Conservation (phyloP, 2,113 vertebrate species). For the Trichechus manatus region DNA sequence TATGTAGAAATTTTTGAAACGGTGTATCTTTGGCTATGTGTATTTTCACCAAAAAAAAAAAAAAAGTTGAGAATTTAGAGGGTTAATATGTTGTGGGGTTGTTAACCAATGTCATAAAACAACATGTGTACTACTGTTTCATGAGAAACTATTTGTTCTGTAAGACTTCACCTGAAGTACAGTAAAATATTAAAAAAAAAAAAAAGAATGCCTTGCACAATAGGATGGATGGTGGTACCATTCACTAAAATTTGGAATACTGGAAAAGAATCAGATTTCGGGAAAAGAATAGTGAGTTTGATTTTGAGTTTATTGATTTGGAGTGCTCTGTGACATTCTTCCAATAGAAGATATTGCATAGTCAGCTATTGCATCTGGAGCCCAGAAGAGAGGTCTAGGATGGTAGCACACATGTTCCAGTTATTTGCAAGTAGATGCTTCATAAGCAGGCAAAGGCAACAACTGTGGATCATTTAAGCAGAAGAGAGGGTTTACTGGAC, state of each 20-base stretch:
- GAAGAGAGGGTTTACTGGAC: not conserved
- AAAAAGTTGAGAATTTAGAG: no score
- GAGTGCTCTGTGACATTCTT: not conserved
- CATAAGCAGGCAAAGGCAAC: not conserved
- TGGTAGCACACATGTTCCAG: not conserved
- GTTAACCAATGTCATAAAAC: no score
- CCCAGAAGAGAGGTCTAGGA: not conserved
- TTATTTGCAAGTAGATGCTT: not conserved
- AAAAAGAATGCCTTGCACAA: not conserved
- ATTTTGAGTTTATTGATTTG: not conserved
- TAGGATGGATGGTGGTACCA: not conserved
- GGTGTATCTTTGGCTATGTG: no score
- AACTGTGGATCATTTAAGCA: not conserved
- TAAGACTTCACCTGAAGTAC: no score
- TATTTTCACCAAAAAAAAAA: no score
- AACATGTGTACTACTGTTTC: no score
- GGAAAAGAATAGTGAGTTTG: not conserved
- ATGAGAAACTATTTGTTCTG: no score
- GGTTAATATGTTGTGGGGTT: no score
- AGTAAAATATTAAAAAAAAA: no score
- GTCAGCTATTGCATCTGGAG: not conserved
- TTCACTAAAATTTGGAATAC: not conserved
- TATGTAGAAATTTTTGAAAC: no score
- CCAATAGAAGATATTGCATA: not conserved
- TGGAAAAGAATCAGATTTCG: no score